Evolutionary conservation across 2,797 vertebrate species (phyloP), one percentile per base, ranked within the genome.

Genomic region (Atherinosoma microstoma): DNA sequence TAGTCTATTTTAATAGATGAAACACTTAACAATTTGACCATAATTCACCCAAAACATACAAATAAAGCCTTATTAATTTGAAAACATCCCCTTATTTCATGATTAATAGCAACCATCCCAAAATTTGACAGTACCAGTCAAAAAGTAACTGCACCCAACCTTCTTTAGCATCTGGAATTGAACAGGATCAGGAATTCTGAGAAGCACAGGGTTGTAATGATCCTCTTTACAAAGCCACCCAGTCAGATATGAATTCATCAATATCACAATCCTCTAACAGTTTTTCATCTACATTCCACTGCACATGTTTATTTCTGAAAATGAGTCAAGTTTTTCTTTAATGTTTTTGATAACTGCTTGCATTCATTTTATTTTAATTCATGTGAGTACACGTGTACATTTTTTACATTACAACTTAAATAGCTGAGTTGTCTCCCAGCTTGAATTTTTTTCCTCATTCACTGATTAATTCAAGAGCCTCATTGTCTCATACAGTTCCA

Each of bases 401-500:
- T 47, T 30, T 64, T 73, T 58, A 61, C 70, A 77, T 75, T 63
- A 59, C 59, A 79, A 40, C 62, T 53, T 51, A 54, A 24, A 16
- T 13, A 57, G 20, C 56, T 11, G 10, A 60, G 62, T 29, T 83
- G 63, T 58, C 34, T 78, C 68, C 72, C 20, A 70, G 16, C 7
- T 4, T 45, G 1, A 0, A 24, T 54, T 67, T 70, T 62, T 49
- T 54, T 24, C 49, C 63, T 70, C 57, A 42, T 49, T 20, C 58
- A 58, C 54, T 75, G 47, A 73, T 76, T 83, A 79, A 78, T 79
- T 71, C 13, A 9, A 40, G 42, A 51, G 53, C 51, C 53, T 68
- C 58, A 79, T 83, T 75, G 76, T 76, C 65, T 78, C 66, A 34
- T 76, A 58, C 42, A 65, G 30, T 67, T 75, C 27, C 49, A 62